Conservation (phyloP, 2,113 vertebrate species). For the Machaerirhynchus nigripectus region DNA sequence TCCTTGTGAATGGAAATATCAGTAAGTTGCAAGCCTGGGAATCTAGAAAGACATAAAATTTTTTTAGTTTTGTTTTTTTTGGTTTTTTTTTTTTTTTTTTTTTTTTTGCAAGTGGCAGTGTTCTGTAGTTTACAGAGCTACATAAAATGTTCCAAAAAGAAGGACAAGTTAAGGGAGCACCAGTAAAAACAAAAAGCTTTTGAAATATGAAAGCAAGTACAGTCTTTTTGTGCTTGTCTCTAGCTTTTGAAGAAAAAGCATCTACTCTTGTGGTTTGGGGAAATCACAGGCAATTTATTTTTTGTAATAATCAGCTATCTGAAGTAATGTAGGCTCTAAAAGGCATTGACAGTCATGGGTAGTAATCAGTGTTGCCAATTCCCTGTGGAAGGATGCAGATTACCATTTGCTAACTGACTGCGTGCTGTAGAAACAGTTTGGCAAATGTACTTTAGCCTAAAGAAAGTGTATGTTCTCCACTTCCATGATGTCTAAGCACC, state of each 20-base stretch:
- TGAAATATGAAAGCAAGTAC: not conserved
- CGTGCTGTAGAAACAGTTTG: not conserved
- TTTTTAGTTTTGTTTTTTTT: not conserved
- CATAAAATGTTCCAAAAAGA: not conserved
- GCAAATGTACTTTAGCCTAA: not conserved
- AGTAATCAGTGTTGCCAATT: not conserved
- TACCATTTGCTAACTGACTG: not conserved
- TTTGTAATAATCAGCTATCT: not conserved
- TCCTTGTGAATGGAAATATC: not conserved
- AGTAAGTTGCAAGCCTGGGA: not conserved
- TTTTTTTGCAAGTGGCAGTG: not conserved
- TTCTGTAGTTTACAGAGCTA: not conserved
- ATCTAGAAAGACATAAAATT: not conserved
- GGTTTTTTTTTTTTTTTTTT: not conserved
- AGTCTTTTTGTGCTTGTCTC: not conserved
- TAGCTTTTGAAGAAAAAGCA: not conserved
- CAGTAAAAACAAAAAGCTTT: not conserved
- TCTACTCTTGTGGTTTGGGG: not conserved
- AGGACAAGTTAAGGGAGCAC: not conserved
- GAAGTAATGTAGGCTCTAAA: not conserved
- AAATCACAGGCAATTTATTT: not conserved
- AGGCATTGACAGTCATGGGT: not conserved
- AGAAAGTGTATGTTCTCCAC: not conserved
- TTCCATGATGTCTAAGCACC: not conserved
- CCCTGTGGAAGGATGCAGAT: not conserved